Evolutionary conservation across 2,888 invertebrate genomes (phyloP), one percentile per base, ranked within the genome.

Genomic region (Eupsilia transversa): DNA sequence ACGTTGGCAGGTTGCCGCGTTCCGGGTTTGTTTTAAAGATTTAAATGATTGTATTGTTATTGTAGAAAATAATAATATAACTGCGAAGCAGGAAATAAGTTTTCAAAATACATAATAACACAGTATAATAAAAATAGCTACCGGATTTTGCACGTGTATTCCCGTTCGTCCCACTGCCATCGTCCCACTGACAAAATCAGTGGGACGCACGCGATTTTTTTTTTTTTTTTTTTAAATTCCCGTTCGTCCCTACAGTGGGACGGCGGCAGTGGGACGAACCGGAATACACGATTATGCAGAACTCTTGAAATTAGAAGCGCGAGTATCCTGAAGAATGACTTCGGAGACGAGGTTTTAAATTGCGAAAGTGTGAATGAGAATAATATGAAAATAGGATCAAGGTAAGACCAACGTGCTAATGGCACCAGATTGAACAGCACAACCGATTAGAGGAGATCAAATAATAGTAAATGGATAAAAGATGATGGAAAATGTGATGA

Each of bases 1-100:
- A 74, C 79, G 85, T 84, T 91, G 91, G 88, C 90, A 79, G 69
- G 33, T 61, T 87, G 89, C 88, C 89, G 73, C 71, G 82, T 92
- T 89, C 90, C 89, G 87, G 86, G 87, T 77, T 64, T n/a, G 41
- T 46, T 76, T 72, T n/a, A 59, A 68, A 71, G 56, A 74, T 73
- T 74, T 35, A 30, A 66, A 57, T 61, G 23, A 67, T 67, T 63
- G 33, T 59, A 63, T 66, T 79, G 41, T 73, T 54, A 14, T 33
- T 30, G 43, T 57, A 6, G 54, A 49, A 49, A 56, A 77, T 56
- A 14, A 49, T 27, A 33, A 49, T 41, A 30, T 6, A 33, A 69
- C 5, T 3, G 0, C 27, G 33, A 63, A 71, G 0, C 3, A 41
- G 43, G 56, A 70, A 69, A 23, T 27, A 27, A 14, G 6, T 17